Evolutionary conservation across 2,888 invertebrate species (phyloP).

Genomic region (Tromatobia lineatoria): DNA sequence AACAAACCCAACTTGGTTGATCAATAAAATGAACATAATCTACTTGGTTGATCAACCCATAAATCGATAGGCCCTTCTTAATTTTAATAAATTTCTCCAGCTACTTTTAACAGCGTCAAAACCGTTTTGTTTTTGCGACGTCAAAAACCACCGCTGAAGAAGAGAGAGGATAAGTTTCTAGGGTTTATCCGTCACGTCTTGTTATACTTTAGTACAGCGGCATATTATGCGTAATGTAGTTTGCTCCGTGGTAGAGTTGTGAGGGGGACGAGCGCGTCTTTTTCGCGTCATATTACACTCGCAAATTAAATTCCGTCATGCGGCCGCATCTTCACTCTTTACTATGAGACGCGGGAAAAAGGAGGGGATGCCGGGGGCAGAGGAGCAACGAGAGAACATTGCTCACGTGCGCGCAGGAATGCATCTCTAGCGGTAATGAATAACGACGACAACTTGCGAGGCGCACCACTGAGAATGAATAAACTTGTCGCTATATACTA

Average conservation of each 20-base stretch:
- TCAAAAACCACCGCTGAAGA: background rate
- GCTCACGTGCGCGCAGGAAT: background rate
- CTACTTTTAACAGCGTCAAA: background rate
- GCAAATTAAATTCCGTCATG: conserved; percentile 62
- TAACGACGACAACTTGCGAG: conserved; percentile 19
- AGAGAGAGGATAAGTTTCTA: background rate
- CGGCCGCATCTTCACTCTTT: conserved; percentile 31
- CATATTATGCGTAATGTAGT: background rate
- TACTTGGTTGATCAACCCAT: too few species aligned
- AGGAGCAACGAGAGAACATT: too few species aligned
- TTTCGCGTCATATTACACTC: conserved; percentile 60
- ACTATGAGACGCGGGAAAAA: conserved; percentile 11
- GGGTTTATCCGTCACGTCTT: background rate
- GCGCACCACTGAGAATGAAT: conserved; percentile 13
- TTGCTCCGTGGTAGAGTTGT: background rate
- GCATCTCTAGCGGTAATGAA: conserved; percentile 44
- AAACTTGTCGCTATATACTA: conserved; percentile 4
- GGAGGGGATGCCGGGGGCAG: background rate
- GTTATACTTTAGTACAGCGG: background rate
- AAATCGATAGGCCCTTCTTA: too few species aligned
- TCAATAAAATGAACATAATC: too few species aligned
- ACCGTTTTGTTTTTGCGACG: background rate
- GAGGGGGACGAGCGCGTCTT: conserved; percentile 1
- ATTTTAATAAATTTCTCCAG: too few species aligned
- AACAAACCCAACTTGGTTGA: too few species aligned